Conservation (phyloP, 2,888 invertebrate genomes). For the Trichopria drosophilae region DNA sequence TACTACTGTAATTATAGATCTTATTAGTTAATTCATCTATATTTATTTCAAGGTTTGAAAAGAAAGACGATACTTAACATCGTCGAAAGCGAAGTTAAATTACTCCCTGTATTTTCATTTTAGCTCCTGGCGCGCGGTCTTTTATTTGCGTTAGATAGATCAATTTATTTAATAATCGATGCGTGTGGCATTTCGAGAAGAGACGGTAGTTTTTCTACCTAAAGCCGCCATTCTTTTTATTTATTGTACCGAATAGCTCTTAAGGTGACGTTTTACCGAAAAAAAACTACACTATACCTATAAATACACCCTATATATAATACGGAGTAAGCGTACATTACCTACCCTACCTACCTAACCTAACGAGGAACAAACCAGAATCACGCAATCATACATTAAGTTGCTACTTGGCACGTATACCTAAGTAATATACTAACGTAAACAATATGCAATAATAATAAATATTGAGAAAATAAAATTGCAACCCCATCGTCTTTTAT, state of each 20-base stretch:
- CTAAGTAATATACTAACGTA: slow-evolving; percentile 59
- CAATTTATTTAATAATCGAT: slow-evolving; percentile 11
- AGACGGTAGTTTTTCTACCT: slow-evolving; percentile 39
- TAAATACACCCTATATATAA: slow-evolving; percentile 58
- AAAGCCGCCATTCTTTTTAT: slow-evolving; percentile 52
- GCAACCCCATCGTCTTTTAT: too few species aligned
- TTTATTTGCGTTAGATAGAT: too few species aligned
- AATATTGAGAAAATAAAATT: slow-evolving; percentile 53
- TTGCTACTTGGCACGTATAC: slow-evolving; percentile 59
- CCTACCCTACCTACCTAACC: slow-evolving; percentile 46
- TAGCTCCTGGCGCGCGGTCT: too few species aligned
- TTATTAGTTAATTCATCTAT: slow-evolving; percentile 25
- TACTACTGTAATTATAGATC: slow-evolving; percentile 33
- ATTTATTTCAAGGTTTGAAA: slow-evolving; percentile 21
- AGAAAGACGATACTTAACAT: too few species aligned
- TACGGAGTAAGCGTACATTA: slow-evolving; percentile 54
- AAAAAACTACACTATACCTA: slow-evolving; percentile 56
- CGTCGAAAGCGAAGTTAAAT: too few species aligned
- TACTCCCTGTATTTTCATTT: too few species aligned
- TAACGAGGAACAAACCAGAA: slow-evolving; percentile 54
- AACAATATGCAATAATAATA: slow-evolving; percentile 59
- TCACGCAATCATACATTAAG: slow-evolving; percentile 60
- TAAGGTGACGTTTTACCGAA: slow-evolving; percentile 56
- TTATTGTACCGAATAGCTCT: slow-evolving; percentile 56
- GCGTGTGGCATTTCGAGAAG: slow-evolving; percentile 29